Conservation (phyloP, 2,113 vertebrate species). For the Copsychus sechellarum region DNA sequence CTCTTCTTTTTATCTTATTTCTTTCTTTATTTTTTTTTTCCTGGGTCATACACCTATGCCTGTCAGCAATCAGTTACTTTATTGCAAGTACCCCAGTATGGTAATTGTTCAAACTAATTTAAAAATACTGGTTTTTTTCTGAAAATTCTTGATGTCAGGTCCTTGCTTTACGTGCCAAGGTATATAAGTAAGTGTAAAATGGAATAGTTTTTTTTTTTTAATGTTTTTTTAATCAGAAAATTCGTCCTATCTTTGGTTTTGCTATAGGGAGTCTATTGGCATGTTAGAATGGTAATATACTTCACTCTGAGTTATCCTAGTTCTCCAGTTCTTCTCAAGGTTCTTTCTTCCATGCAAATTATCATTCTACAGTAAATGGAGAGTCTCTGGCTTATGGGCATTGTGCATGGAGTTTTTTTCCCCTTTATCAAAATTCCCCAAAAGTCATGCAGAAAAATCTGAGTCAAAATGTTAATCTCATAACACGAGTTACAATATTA, state of each 20-base stretch:
- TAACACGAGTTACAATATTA: background rate
- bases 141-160: background rate
- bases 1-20: background rate
- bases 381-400: background rate
- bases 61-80: background rate
- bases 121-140: background rate
- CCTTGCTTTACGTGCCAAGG: background rate
- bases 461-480: background rate
- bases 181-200: background rate
- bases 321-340: background rate
- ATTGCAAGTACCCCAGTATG: background rate
- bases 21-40: background rate
- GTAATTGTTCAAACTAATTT: background rate
- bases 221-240: background rate
- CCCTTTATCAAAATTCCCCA: background rate
- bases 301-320: background rate
- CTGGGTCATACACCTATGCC: background rate
- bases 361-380: background rate
- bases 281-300: background rate
- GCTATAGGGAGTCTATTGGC: background rate
- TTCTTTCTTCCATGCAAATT: background rate
- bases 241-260: background rate
- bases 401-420: background rate
- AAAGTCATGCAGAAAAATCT: background rate
- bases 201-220: background rate